Base-by-base conservation (phyloP, 2,888 invertebrate genomes). In the Myopa testacea region DNA sequence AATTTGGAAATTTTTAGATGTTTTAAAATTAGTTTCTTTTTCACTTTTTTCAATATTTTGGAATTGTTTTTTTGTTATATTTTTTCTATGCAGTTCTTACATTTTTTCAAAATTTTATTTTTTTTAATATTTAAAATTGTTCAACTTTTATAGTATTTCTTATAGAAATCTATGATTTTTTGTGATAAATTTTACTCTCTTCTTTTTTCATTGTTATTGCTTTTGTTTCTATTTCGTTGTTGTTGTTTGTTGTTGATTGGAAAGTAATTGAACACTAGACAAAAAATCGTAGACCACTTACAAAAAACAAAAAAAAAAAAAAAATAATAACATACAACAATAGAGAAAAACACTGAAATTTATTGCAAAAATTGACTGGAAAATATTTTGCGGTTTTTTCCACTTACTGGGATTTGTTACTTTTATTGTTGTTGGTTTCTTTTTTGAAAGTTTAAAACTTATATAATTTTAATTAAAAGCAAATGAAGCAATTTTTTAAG, bases 321-420 rank as follows among this genome's bases (percentile, higher is more conserved):
- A 12, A 62, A 62, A 62, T 34, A 63, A 63, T 12, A 67, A 19
- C 38, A 40, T 37, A 14, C 12, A 67, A 67, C 37, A 67, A n/a
- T 34, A 12, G 16, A 40, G 4, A 40, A 67, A 67, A 67, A n/a
- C 14, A 16, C 55, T 12, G 16, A 55, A 55, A n/a, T 16, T 55
- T 7, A 60, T 74, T 74, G 74, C 74, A 74, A 65, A 74, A 74
- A 50, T 52, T 63, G n/a, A 52, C 63, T 55, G 16, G 1, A 55
- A 14, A 55, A n/a, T 55, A 55, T 55, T 55, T 55, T 55, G 55
- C n/a, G 55, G 55, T 55, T 55, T 55, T 16, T 10, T 55, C 0
- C 16, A 4, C 1, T 55, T n/a, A 55, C 16, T 55, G 55, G 10
- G n/a, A 55, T n/a, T 10, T 55, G 14, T 55, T n/a, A n/a, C 16